Base-by-base conservation (phyloP, 64 coral and sea anemone species). In the Porites australiensis region DNA sequence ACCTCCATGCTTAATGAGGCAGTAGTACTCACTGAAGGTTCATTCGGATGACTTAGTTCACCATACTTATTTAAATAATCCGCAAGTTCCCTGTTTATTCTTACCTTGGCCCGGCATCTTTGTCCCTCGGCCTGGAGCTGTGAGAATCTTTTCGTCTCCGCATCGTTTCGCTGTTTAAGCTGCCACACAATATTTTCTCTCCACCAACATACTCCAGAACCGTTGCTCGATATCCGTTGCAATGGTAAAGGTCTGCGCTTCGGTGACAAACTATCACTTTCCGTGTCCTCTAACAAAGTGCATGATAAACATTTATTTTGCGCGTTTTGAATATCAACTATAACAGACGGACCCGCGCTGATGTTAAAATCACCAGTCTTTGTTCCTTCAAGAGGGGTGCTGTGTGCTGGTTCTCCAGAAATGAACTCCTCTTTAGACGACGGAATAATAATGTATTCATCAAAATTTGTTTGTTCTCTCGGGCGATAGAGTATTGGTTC, bases 341-440 rank as follows among this genome's bases (percentile, higher is more conserved):
- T 19, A 12, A 69, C 18, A 6, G 81, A 44, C n/a, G 49, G 69
- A 12, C 45, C 15, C 19, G 46, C 2, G 18, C 61, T 50, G 16
- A 51, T 10, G 19, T 22, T 63, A 45, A 69, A 84, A 3, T n/a
- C 63, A 65, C 45, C 8, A 68, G 16, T 60, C 2, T 88, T 59
- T 21, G 46, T 45, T 13, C 52, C 10, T 74, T 55, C 61, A 64
- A 51, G 1, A 13, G 88, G 82, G 82, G 68, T 59, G 12, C 61
- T 88, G 27, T 93, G 82, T 1, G 22, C 75, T 46, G 74, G 79
- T 62, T 82, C 87, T 14, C 92, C 92, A 43, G 82, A 72, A 71
- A 93, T 82, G 22, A 98, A 98, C 60, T 98, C 92, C 51, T 98
- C 95, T n/a, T 93, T 86, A 4, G 92, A 91, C 11, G 95, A 98